Evolutionary conservation across 2,888 invertebrate species (phyloP), one percentile per base, ranked within the genome.

Genomic region (Leucania comma): DNA sequence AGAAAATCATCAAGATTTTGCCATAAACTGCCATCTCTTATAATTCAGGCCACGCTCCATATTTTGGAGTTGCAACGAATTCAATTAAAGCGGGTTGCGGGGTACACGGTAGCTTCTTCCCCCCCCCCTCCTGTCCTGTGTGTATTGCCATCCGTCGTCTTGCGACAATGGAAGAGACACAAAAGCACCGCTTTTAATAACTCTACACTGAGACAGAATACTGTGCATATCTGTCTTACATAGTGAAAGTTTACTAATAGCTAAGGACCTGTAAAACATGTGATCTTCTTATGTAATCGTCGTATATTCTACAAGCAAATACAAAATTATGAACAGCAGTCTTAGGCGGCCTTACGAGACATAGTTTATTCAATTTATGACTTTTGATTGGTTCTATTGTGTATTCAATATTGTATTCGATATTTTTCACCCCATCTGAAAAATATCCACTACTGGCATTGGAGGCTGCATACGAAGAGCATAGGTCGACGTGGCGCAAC

Each of bases 61-160:
- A 78, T 86, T 85, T 86, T 68, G 83, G 82, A 82, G 79, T 79
- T 82, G 80, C 85, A 86, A 83, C 83, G 84, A 86, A 89, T 89
- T 88, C 88, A 89, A 89, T 89, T 89, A 89, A 85, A 84, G 78
- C 76, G 72, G 78, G 79, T 80, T 82, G 82, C 81, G 59, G 26
- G 20, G 66, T 57, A 64, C 72, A 59, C 58, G 42, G 64, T 53
- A 48, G n/a, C 14, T 20, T 46, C 26, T 12, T 12, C 4, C 53
- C 24, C 26, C 46, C 17, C 51, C 26, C 46, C 9, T 26, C 12
- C 26, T 12, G 5, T 42, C 17, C 6, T 17, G 5, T 42, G 42
- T 9, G 72, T 76, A 70, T 67, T 72, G 69, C 63, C 46, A 65
- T 68, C 50, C 60, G 24, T 66, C 53, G 69, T 74, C 78, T 77